These are phyloP conservation scores for Lissonota sp. DNA, from an alignment of 2,888 invertebrate genomes.

Conservation along the genomic window DNA sequence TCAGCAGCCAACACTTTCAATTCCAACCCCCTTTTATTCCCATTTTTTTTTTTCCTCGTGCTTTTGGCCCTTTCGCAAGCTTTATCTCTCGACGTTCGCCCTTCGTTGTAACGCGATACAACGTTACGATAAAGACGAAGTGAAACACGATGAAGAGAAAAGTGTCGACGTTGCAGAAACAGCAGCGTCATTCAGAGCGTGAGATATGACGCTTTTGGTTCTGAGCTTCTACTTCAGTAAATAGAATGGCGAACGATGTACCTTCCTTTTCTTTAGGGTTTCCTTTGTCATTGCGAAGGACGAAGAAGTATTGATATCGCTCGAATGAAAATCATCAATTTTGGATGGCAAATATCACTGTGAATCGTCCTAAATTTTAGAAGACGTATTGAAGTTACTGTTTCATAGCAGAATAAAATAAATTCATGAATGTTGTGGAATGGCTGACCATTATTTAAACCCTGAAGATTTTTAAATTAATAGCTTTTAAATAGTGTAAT, in stretches of 20 bases:
- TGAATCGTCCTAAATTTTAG: no score
- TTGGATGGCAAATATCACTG: no score
- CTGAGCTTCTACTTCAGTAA: neutral
- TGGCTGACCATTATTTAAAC: no score
- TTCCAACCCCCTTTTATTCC: neutral
- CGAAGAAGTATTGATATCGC: no score
- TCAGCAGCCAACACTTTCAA: constrained; percentile 40
- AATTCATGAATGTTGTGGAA: no score
- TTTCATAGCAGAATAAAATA: no score
- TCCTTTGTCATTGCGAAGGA: neutral
- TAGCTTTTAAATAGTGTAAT: no score
- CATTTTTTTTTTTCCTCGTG: neutral
- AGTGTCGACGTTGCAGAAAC: neutral
- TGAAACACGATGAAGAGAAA: neutral
- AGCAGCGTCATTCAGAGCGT: neutral
- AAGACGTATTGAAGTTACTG: no score
- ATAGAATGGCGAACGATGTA: neutral
- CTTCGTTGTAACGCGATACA: constrained; percentile 48
- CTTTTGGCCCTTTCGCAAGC: constrained; percentile 5
- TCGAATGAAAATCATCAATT: no score
- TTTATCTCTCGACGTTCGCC: neutral
- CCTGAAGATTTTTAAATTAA: no score
- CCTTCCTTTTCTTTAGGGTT: neutral
- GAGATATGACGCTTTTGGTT: constrained; percentile 10
- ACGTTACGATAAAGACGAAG: constrained; percentile 28